Evolutionary conservation across 2,113 vertebrate species (phyloP).

Genomic region (Heloderma charlesbogerti): DNA sequence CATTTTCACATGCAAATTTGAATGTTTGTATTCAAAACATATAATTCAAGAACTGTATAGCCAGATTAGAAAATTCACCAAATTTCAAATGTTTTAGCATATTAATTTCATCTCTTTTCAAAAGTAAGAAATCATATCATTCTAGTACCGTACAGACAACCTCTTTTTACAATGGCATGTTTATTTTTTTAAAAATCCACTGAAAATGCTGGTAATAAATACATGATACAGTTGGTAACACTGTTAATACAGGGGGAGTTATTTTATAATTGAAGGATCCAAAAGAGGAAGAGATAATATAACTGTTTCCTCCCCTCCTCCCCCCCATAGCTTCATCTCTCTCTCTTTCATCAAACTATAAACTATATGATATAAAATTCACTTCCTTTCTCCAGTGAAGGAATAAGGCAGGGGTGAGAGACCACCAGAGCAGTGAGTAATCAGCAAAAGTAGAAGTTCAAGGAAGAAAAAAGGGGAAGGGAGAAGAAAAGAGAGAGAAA

Average conservation of each 20-base stretch:
- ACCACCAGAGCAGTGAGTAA: neutral
- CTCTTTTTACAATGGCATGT: conserved; percentile 58
- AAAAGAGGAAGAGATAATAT: conserved; percentile 1
- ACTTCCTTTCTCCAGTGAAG: conserved; percentile 3
- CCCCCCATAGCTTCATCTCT: neutral
- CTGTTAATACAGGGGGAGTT: conserved; percentile 8
- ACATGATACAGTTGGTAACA: conserved; percentile 48
- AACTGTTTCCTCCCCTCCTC: neutral
- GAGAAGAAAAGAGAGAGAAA: neutral
- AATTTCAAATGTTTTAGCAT: neutral
- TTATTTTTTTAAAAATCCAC: conserved; percentile 77
- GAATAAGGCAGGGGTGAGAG: conserved; percentile 29
- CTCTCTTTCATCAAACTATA: neutral
- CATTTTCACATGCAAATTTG: neutral
- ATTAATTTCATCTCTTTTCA: neutral
- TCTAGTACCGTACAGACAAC: conserved; percentile 36
- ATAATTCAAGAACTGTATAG: neutral
- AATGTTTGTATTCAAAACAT: neutral
- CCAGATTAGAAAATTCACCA: neutral
- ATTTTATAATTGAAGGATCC: conserved; percentile 57
- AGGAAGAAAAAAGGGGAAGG: neutral
- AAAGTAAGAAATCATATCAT: conserved; percentile 29
- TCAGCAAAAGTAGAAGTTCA: neutral
- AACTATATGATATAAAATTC: neutral
- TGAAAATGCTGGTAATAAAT: conserved; percentile 65